A percentile compares a stretch with the other conserved stretches of the same genome.
Evolutionary conservation across 2,888 invertebrate species (phyloP).

Genomic region (Drosophila lutescens): DNA sequence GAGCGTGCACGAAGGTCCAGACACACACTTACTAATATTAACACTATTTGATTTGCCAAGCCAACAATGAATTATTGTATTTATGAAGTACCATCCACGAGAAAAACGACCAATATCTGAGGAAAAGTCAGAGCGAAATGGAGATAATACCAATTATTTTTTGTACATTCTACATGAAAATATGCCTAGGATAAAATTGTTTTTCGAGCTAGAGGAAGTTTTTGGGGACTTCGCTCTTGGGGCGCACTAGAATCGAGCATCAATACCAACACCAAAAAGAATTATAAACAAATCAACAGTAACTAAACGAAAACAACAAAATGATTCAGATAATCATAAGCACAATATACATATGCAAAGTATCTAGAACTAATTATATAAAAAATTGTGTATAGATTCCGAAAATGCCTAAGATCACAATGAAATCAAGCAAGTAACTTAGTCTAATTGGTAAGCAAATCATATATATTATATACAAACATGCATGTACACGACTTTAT

Average conservation of each 20-base stretch:
- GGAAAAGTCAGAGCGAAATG: slow-evolving; percentile 37
- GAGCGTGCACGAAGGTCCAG: slow-evolving; percentile 47
- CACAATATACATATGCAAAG: slow-evolving; percentile 58
- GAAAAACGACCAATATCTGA: slow-evolving; percentile 67
- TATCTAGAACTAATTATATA: slow-evolving; percentile 55
- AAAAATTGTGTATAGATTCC: slow-evolving; percentile 20
- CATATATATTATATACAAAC: slow-evolving; percentile 42
- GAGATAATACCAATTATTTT: slow-evolving; percentile 56
- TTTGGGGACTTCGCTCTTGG: neutral
- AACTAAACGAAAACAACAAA: slow-evolving; percentile 29
- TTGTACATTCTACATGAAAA: slow-evolving; percentile 39
- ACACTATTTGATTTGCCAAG: slow-evolving; percentile 58
- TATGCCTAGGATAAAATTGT: slow-evolving; percentile 14
- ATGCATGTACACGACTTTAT: slow-evolving; percentile 50
- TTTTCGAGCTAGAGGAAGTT: slow-evolving; percentile 10
- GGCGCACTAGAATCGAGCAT: slow-evolving; percentile 17
- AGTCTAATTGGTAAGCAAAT: slow-evolving; percentile 71
- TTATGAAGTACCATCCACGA: slow-evolving; percentile 63
- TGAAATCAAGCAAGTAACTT: slow-evolving; percentile 50
- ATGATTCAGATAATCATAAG: slow-evolving; percentile 76
- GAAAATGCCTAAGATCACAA: slow-evolving; percentile 34
- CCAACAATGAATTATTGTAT: slow-evolving; percentile 45
- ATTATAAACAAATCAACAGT: slow-evolving; percentile 18
- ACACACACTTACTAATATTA: slow-evolving; percentile 35
- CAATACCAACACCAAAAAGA: slow-evolving; percentile 26